A percentile compares a stretch with the other conserved stretches of the same genome.
These are phyloP conservation scores for Arctia plantaginis DNA, from an alignment of 2,888 invertebrate genomes.

Conservation along the genomic window DNA sequence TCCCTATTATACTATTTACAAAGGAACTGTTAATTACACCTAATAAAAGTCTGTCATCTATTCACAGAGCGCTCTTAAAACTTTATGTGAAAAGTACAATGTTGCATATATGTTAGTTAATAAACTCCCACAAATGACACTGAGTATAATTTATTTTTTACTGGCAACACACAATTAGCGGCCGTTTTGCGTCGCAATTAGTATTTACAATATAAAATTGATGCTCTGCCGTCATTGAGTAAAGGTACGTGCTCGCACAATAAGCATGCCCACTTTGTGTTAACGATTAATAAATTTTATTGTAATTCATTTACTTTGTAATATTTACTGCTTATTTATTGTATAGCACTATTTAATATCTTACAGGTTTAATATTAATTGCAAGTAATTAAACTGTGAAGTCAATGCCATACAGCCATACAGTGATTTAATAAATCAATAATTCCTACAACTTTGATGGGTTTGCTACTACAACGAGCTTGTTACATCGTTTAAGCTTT, in stretches of 20 bases:
- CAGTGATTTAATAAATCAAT: background rate
- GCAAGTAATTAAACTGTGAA: conserved; percentile 15
- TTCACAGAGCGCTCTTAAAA: conserved; percentile 41
- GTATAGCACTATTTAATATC: background rate
- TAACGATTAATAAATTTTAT: conserved; percentile 49
- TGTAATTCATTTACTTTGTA: conserved; percentile 44
- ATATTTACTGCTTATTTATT: conserved; percentile 19
- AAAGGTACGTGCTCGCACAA: conserved; percentile 38
- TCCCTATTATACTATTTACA: conserved; percentile 36
- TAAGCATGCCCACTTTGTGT: conserved; percentile 45
- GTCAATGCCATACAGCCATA: background rate
- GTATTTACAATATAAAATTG: conserved; percentile 67
- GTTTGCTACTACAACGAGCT: background rate
- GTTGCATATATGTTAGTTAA: conserved; percentile 51
- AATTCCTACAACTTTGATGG: background rate
- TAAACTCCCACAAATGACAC: conserved; percentile 61
- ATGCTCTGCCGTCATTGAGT: conserved; percentile 43
- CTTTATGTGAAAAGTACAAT: conserved; percentile 58
- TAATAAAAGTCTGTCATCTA: conserved; percentile 50
- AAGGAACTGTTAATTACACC: conserved; percentile 48
- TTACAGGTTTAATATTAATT: conserved; percentile 13
- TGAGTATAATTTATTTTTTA: conserved; percentile 63
- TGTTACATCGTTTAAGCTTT: too few relatives aligned
- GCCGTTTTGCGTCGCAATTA: conserved; percentile 57
- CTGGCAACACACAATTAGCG: conserved; percentile 61